Percentiles rank a stretch among this genome's conserved stretches.
Evolutionary conservation across 2,888 invertebrate species (phyloP).

Genomic region (Neuroscelio doddi): DNA sequence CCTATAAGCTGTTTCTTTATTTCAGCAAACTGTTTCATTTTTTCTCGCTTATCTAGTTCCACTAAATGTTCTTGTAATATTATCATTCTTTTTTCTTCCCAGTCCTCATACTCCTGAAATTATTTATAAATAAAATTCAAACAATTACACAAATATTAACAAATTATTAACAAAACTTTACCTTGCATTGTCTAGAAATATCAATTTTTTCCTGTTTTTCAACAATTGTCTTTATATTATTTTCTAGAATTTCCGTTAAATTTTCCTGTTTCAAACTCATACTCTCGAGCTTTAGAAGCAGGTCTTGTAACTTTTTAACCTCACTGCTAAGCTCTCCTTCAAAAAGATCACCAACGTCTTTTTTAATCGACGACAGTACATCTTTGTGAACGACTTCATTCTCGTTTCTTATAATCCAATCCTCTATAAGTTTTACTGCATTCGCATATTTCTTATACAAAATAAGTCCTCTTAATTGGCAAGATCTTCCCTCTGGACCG

Average conservation of each 20-base stretch:
- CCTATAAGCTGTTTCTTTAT: constrained; percentile 76
- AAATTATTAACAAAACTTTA: constrained; percentile 52
- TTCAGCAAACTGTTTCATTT: constrained; percentile 75
- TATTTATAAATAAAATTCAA: constrained; percentile 6
- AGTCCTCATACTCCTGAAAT: constrained; percentile 75
- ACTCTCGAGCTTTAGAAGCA: constrained; percentile 47
- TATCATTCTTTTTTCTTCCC: constrained; percentile 76
- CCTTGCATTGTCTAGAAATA: constrained; percentile 75
- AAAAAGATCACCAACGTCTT: constrained; percentile 61
- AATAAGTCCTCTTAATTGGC: constrained; percentile 79
- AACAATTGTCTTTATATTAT: constrained; percentile 74
- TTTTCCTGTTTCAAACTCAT: constrained; percentile 57
- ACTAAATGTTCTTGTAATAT: constrained; percentile 77
- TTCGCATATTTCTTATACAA: constrained; percentile 80
- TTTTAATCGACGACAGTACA: constrained; percentile 67
- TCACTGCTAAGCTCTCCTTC: constrained; percentile 66
- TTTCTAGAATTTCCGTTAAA: constrained; percentile 73
- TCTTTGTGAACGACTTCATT: constrained; percentile 69
- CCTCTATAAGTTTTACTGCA: constrained; percentile 62
- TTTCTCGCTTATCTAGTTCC: constrained; percentile 72
- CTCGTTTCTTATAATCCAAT: constrained; percentile 53
- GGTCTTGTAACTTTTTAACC: constrained; percentile 58
- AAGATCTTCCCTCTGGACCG: constrained; percentile 75
- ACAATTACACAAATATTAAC: constrained; percentile 12
- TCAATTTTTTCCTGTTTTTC: constrained; percentile 75